Conservation (phyloP, 2,113 vertebrate genomes). For the Peromyscus californicus region DNA sequence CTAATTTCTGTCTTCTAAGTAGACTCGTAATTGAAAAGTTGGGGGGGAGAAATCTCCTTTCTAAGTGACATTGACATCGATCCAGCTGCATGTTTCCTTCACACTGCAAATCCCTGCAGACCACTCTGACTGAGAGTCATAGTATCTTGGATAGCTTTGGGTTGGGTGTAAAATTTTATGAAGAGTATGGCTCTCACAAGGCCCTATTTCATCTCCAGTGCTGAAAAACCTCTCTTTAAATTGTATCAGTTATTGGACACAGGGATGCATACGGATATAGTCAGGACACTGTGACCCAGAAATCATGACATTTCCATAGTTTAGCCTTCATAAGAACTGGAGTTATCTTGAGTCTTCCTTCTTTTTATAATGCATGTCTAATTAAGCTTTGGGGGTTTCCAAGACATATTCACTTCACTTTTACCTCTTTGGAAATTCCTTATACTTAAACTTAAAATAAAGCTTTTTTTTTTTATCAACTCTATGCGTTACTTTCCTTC, state of each 20-base stretch:
- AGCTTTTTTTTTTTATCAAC: not conserved
- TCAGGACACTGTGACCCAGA: not conserved
- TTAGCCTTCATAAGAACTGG: not conserved
- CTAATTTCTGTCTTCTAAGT: not conserved
- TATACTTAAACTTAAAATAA: not conserved
- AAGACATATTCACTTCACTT: not conserved
- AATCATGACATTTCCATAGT: not conserved
- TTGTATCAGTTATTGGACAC: not conserved
- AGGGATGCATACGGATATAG: not conserved
- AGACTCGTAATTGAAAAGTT: not conserved
- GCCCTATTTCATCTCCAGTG: not conserved
- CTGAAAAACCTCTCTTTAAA: not conserved
- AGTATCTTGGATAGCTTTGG: not conserved
- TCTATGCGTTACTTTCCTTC: not conserved
- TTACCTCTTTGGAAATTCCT: not conserved
- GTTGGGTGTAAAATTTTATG: not conserved
- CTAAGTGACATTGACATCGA: not conserved
- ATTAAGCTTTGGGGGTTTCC: not conserved
- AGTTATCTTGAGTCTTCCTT: not conserved
- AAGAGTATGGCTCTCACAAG: not conserved
- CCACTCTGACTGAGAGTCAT: no score
- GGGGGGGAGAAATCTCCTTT: not conserved
- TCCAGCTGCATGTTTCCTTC: not conserved
- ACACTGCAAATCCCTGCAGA: no score
- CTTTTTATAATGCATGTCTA: not conserved